Evolutionary conservation across 2,888 invertebrate genomes (phyloP), one percentile per base, ranked within the genome.

Genomic region (Agrochola litura): DNA sequence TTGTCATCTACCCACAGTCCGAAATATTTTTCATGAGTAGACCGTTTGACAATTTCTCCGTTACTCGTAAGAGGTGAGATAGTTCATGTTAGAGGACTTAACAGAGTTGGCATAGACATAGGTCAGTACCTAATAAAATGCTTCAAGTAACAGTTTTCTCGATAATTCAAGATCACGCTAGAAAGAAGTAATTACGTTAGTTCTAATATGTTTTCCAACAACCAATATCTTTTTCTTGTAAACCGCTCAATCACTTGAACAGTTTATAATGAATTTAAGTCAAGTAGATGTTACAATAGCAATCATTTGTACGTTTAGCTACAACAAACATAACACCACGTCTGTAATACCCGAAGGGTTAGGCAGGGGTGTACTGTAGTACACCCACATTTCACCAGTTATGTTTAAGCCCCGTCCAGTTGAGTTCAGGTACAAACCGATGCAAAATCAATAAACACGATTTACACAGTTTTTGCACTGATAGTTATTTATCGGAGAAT

Each of bases 81-180:
- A 10, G 16, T 73, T 22, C 3, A 14, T 43, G 19, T 43, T n/a
- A 43, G 10, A 37, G 25, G 6, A 43, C 3, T 16, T 22, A 46
- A 46, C 19, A n/a, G 8, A 69, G 22, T 43, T 14, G 2, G 4
- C 37, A 46, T 77, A 70, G 54, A 64, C 54, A 30, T 70, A 76
- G 77, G 77, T 76, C 63, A 77, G 77, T 70, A 30, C 9, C 30
- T 52, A 56, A 54, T 54, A 25, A 37, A 68, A 54, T 68, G 8
- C n/a, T 1, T 14, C 12, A 25, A 22, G 4, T 5, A 46, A 4
- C 25, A 22, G 14, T 69, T 25, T 22, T 25, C 12, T n/a, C 16
- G 14, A 60, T 19, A 16, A 2, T 52, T 6, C 10, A 25, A 25
- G 8, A 16, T 22, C 25, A 16, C 2, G 14, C 5, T 19, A 49